A percentile compares a stretch with the other conserved stretches of the same genome.
Conservation (phyloP, 2,797 vertebrate species). For the Cichlasoma orientale region DNA sequence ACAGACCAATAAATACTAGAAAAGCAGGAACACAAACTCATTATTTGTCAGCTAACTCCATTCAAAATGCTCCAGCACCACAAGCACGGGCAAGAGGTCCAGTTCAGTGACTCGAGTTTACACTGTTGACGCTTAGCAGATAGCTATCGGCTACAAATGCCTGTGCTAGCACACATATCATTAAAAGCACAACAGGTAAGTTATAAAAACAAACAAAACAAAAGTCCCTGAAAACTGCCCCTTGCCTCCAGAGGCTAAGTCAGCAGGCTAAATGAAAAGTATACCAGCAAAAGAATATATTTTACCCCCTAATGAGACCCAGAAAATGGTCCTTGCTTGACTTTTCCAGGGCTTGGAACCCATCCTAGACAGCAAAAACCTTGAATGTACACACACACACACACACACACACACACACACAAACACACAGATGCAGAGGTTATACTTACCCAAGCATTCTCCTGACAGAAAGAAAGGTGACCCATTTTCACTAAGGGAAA, state of each 20-base stretch:
- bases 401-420: slow-evolving; percentile 2
- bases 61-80: neutral
- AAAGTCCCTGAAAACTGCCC: neutral
- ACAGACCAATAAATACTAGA: neutral
- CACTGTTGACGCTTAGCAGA: neutral
- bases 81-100: neutral
- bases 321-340: slow-evolving; percentile 59
- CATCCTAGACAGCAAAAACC: slow-evolving; percentile 38
- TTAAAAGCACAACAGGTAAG: neutral
- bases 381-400: neutral
- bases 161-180: neutral
- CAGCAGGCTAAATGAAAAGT: neutral
- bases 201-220: neutral
- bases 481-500: slow-evolving; percentile 73
- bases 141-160: neutral
- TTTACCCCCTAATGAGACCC: slow-evolving; percentile 41
- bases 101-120: neutral
- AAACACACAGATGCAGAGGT: slow-evolving; percentile 35
- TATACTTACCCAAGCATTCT: slow-evolving; percentile 57
- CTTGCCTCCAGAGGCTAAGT: neutral
- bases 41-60: neutral
- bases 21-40: neutral
- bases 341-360: slow-evolving; percentile 45
- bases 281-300: neutral
- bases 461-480: slow-evolving; percentile 70